phyloP scores from a whole-genome alignment of 1,140 invertebrate species.

The Aradophagus sp. region DNA sequence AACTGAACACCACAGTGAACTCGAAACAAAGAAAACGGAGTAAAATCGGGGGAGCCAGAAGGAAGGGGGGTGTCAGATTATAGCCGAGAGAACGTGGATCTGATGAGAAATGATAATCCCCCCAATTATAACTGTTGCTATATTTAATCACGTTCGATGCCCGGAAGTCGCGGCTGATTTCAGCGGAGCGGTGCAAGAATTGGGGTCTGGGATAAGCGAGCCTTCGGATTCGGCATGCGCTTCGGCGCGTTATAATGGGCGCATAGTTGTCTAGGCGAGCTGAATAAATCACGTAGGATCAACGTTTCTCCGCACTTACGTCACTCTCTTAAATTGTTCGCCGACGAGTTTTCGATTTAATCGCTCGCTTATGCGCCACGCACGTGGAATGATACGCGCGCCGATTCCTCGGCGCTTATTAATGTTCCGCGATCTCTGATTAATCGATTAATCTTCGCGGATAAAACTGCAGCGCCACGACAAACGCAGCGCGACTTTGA shows the following conservation, averaged over 20 bases:
- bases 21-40: slow-evolving; percentile 2
- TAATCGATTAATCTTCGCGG: slow-evolving; percentile 40
- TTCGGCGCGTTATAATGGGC: slow-evolving; percentile 53
- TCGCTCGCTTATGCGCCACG: slow-evolving; percentile 37
- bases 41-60: too few species aligned
- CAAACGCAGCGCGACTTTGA: too few species aligned
- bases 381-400: slow-evolving; percentile 44
- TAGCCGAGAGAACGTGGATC: slow-evolving; percentile 22
- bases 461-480: slow-evolving; percentile 20
- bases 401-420: slow-evolving; percentile 43
- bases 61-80: too few species aligned
- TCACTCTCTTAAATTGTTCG: slow-evolving; percentile 62
- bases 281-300: slow-evolving; percentile 64
- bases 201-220: slow-evolving; percentile 54
- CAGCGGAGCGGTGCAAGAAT: slow-evolving; percentile 54
- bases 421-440: slow-evolving; percentile 46
- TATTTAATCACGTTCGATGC: slow-evolving; percentile 44
- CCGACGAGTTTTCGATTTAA: slow-evolving; percentile 50
- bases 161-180: slow-evolving; percentile 52
- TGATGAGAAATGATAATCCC: slow-evolving; percentile 29
- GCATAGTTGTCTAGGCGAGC: slow-evolving; percentile 49
- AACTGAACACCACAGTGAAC: too few species aligned
- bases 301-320: slow-evolving; percentile 62
- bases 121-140: slow-evolving; percentile 39
- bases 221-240: slow-evolving; percentile 43